phyloP scores from a whole-genome alignment of 2,888 invertebrate species.

The Eupithecia tripunctaria region DNA sequence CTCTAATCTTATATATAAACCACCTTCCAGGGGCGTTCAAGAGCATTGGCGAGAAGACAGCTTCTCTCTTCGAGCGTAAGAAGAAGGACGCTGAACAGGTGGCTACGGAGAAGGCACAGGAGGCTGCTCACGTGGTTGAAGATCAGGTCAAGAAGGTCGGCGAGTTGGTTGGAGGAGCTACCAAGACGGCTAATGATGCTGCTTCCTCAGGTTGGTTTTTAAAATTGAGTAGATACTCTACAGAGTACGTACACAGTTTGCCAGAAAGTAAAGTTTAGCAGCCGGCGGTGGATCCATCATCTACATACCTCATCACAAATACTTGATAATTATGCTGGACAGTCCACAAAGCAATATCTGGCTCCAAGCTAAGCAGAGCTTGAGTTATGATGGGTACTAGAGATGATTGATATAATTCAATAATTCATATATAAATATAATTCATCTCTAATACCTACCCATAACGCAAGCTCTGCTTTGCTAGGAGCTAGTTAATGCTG shows the following conservation, averaged over 20 bases:
- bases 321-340: no score
- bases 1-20: slow-evolving; percentile 9
- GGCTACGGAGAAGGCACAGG: slow-evolving; percentile 85
- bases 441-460: no score
- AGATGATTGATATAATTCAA: no score
- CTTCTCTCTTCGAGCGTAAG: slow-evolving; percentile 88
- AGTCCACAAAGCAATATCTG: no score
- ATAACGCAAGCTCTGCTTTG: no score
- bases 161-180: slow-evolving; percentile 84
- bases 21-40: slow-evolving; percentile 86
- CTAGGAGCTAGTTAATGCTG: no score
- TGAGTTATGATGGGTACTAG: no score
- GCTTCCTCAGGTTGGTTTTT: slow-evolving; percentile 71
- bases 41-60: slow-evolving; percentile 89
- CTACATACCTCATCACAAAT: neutral
- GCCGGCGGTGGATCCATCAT: neutral
- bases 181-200: slow-evolving; percentile 81
- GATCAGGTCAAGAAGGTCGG: slow-evolving; percentile 87
- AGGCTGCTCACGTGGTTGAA: slow-evolving; percentile 86
- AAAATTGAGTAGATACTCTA: neutral
- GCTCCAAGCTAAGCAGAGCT: no score
- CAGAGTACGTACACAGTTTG: no score
- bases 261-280: no score
- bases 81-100: slow-evolving; percentile 88
- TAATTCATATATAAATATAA: no score